These are phyloP conservation scores for Mercenaria mercenaria DNA, from an alignment of 1,140 invertebrate genomes.

Conservation along the genomic window DNA sequence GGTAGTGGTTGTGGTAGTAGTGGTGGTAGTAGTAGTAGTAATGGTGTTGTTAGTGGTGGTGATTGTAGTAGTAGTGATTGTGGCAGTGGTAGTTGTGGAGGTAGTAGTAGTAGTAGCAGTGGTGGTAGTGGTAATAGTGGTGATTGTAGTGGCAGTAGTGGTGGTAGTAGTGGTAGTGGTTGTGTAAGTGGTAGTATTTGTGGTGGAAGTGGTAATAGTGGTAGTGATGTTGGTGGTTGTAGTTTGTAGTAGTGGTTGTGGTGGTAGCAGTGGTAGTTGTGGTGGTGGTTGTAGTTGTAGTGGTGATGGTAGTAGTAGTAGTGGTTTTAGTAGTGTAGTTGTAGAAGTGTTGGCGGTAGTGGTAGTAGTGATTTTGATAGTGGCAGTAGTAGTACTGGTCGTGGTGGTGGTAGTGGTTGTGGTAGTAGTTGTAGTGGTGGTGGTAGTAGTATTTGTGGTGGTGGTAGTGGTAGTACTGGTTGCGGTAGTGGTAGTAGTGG, in stretches of 20 bases:
- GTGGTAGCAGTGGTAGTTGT: conserved; percentile 3
- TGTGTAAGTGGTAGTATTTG: not conserved
- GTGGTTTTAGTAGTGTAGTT: not conserved
- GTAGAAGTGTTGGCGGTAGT: conserved; percentile 12
- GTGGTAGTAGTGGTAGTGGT: not conserved
- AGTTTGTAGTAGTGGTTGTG: not conserved
- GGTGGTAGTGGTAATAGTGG: conserved; percentile 20
- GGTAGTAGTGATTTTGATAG: not conserved
- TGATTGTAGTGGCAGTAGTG: no score
- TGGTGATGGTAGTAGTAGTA: no score
- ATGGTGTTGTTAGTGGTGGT: not conserved
- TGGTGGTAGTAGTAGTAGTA: not conserved
- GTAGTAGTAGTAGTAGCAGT: conserved; percentile 25
- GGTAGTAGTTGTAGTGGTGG: no score
- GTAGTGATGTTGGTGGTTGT: not conserved
- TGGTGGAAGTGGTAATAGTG: no score
- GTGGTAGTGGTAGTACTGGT: not conserved
- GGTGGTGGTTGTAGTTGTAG: no score
- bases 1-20: no score
- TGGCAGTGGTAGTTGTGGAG: conserved; percentile 2
- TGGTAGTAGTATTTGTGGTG: no score
- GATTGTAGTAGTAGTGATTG: no score
- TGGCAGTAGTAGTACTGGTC: not conserved
- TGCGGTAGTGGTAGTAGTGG: not conserved
- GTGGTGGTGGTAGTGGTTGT: conserved; percentile 11